Evolutionary conservation across 2,888 invertebrate genomes (phyloP).

Genomic region (Stenoptilia bipunctidactyla): DNA sequence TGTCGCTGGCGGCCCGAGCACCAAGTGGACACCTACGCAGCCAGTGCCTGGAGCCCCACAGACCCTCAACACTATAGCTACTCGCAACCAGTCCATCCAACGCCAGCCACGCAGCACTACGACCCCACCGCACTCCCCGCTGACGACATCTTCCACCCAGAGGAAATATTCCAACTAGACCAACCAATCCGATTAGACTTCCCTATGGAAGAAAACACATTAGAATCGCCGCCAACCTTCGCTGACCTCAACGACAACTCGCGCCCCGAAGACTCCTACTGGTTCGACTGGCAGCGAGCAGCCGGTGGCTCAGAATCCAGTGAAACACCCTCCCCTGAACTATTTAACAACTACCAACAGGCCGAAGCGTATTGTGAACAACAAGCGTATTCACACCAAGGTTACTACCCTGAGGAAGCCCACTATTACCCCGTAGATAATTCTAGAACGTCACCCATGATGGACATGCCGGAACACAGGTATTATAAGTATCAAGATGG

Average conservation of each 20-base stretch:
- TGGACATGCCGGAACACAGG: conserved; percentile 46
- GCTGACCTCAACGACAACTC: conserved; percentile 81
- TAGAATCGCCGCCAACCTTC: conserved; percentile 77
- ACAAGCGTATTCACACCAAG: conserved; percentile 40
- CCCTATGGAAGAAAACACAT: conserved; percentile 54
- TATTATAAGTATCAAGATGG: conserved; percentile 52
- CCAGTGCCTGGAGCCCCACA: conserved; percentile 41
- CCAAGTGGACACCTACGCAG: conserved; percentile 39
- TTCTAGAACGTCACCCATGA: conserved; percentile 40
- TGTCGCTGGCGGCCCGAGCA: conserved; percentile 66
- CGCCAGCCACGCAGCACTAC: conserved; percentile 57
- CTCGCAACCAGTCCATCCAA: conserved; percentile 30
- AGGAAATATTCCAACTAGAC: conserved; percentile 83
- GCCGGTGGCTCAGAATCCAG: conserved; percentile 59
- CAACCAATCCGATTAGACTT: conserved; percentile 78
- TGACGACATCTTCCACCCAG: conserved; percentile 80
- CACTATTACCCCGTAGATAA: conserved; percentile 50
- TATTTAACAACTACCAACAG: conserved; percentile 51
- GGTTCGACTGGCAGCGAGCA: conserved; percentile 70
- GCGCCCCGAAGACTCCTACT: conserved; percentile 70
- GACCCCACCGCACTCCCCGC: conserved; percentile 74
- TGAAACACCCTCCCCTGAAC: conserved; percentile 71
- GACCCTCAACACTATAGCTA: conserved; percentile 43
- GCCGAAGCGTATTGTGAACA: conserved; percentile 52
- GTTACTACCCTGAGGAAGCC: conserved; percentile 54